A percentile compares a stretch with the other conserved stretches of the same genome.
These are phyloP conservation scores for Brachionus manjavacas DNA, from an alignment of 1,140 invertebrate genomes.

Conservation along the genomic window DNA sequence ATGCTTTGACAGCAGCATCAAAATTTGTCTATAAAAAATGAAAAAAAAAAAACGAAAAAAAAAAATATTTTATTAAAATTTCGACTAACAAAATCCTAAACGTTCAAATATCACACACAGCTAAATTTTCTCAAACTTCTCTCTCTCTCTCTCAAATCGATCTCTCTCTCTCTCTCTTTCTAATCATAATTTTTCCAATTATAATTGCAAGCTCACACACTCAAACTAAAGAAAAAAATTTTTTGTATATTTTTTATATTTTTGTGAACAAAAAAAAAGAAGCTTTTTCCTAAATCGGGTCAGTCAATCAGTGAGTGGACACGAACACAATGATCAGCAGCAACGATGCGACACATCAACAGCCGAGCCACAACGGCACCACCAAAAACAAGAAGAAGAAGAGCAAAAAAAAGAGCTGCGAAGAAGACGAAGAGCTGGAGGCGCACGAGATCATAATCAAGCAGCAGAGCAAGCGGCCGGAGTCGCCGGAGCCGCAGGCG, in stretches of 20 bases:
- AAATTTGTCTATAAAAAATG: background rate
- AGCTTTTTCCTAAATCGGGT: background rate
- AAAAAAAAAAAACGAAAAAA: background rate
- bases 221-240: background rate
- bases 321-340: background rate
- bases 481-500: constrained; percentile 9
- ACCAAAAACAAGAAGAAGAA: background rate
- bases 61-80: constrained; percentile 29
- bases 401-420: background rate
- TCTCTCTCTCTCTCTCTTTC: background rate
- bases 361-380: background rate
- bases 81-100: background rate
- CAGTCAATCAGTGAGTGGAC: no score
- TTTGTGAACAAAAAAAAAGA: background rate
- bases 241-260: background rate
- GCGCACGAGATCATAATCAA: background rate
- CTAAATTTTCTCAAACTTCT: background rate
- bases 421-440: background rate
- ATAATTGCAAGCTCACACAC: background rate
- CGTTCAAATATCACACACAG: background rate
- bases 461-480: background rate
- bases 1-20: no score
- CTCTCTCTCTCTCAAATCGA: background rate
- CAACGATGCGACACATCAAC: background rate
- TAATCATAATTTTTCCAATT: background rate